Conservation (phyloP, 2,113 vertebrate species). For the Petaurus breviceps region DNA sequence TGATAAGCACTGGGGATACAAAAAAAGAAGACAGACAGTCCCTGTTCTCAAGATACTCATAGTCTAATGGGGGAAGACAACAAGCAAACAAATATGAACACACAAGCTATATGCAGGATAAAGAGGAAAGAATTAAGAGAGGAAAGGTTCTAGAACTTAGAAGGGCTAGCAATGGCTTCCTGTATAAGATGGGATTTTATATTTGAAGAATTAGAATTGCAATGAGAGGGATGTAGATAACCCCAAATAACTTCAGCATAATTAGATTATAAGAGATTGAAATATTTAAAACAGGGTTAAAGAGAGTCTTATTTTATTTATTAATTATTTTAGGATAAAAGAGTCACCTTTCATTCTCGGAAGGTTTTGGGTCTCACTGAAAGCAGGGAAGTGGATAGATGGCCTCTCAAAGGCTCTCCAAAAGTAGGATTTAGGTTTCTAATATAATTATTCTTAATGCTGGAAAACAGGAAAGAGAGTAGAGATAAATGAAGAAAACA, state of each 20-base stretch:
- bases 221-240: background rate
- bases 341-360: background rate
- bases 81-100: background rate
- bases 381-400: slow-evolving; percentile 1
- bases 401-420: slow-evolving; percentile 6
- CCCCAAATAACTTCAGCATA: background rate
- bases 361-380: background rate
- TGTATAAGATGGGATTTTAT: background rate
- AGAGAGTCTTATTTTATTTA: background rate
- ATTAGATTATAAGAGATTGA: background rate
- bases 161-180: background rate
- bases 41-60: background rate
- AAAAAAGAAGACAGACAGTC: background rate
- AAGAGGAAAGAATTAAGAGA: background rate
- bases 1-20: background rate
- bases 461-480: slow-evolving; percentile 38
- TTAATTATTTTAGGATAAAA: background rate
- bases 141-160: background rate
- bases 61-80: background rate
- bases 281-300: background rate
- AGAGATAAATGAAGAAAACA: slow-evolving; percentile 72
- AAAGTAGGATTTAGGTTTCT: slow-evolving; percentile 37
- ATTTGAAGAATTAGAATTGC: background rate
- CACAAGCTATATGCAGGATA: background rate
- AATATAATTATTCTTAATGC: slow-evolving; percentile 52